A percentile compares a stretch with the other conserved stretches of the same genome.
Evolutionary conservation across 2,888 invertebrate species (phyloP).

Genomic region (Pristionchus exspectatus): DNA sequence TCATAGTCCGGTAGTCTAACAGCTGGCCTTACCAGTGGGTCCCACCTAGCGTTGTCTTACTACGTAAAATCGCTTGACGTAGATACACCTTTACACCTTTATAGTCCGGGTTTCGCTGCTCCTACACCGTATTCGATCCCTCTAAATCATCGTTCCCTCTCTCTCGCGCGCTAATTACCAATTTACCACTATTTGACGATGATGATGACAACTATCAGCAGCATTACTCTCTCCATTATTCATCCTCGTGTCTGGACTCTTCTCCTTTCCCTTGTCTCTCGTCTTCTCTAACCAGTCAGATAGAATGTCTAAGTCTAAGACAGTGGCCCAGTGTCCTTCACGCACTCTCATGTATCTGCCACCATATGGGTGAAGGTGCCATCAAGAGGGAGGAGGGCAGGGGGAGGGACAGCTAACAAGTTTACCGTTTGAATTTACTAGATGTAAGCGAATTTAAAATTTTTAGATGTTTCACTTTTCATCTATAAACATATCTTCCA

Average conservation of each 20-base stretch:
- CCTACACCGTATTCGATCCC: no score
- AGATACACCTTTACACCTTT: no score
- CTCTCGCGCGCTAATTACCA: conserved; percentile 41
- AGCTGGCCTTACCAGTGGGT: no score
- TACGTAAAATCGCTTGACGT: no score
- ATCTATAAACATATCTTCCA: no score
- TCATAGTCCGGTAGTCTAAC: no score
- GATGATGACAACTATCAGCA: conserved; percentile 14
- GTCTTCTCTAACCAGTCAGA: not conserved
- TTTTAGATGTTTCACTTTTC: no score
- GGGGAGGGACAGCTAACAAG: not conserved
- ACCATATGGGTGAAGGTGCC: conserved; percentile 25
- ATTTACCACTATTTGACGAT: not conserved
- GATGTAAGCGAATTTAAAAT: no score
- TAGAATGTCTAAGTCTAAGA: not conserved
- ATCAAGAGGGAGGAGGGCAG: not conserved
- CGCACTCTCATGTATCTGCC: not conserved
- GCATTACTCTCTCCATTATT: not conserved
- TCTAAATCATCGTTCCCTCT: not conserved
- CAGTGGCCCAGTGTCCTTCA: conserved; percentile 38
- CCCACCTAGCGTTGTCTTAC: no score
- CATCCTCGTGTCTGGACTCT: not conserved
- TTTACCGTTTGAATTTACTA: not conserved
- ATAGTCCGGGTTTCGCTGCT: no score
- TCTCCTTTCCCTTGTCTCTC: not conserved